These are phyloP conservation scores for Meleagris gallopavo DNA, from an alignment of 2,113 vertebrate genomes.

Conservation along the genomic window DNA sequence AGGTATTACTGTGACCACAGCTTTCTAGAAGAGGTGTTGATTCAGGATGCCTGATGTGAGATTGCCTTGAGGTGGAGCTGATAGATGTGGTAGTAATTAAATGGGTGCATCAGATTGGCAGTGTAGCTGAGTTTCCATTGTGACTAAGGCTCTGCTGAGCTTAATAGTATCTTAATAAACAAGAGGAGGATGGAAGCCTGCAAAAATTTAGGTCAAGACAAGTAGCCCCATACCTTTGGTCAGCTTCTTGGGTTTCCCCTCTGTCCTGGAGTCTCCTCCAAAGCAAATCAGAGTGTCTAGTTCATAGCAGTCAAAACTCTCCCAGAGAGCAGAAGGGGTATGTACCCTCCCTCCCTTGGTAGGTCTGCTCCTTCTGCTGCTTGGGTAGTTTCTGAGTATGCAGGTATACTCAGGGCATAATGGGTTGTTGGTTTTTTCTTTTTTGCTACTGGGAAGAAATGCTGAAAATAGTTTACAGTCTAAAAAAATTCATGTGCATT, in stretches of 20 bases:
- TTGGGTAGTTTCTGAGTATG: background rate
- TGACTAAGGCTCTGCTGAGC: background rate
- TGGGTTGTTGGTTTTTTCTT: background rate
- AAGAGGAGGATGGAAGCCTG: background rate
- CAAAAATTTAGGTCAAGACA: background rate
- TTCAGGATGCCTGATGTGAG: background rate
- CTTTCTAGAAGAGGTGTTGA: background rate
- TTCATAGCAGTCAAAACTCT: background rate
- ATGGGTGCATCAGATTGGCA: background rate
- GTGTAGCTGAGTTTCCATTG: background rate
- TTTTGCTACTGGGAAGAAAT: background rate
- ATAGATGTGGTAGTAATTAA: background rate
- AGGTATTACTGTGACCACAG: rapidly evolving
- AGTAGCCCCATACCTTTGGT: background rate
- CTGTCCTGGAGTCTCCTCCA: background rate
- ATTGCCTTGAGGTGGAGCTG: background rate
- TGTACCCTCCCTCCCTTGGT: background rate
- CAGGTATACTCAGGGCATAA: background rate
- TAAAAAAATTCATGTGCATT: background rate
- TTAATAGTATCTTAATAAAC: background rate
- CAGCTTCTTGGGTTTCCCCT: background rate
- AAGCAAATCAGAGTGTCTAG: background rate
- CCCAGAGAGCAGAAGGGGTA: background rate
- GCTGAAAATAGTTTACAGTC: background rate
- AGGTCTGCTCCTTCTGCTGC: background rate